A percentile compares a stretch with the other conserved stretches of the same genome.
Conservation (phyloP, 2,888 invertebrate genomes). For the Buathra laborator region DNA sequence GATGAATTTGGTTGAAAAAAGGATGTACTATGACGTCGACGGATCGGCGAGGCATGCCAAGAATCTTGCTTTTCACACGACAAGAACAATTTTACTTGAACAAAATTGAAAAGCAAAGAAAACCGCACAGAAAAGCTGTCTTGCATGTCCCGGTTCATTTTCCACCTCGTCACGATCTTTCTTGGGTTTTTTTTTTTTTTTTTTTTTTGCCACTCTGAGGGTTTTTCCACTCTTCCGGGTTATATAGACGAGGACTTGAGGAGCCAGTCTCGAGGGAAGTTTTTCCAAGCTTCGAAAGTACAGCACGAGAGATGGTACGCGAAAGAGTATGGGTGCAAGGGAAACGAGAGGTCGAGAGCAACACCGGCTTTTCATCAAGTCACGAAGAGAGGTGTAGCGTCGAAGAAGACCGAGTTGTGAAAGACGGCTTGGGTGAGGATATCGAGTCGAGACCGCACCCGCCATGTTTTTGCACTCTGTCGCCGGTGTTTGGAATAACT, state of each 20-base stretch:
- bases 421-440: conserved; percentile 58
- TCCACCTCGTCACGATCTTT: conserved; percentile 44
- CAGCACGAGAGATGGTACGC: conserved; percentile 42
- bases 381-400: conserved; percentile 43
- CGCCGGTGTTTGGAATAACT: conserved; percentile 33
- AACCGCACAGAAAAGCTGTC: conserved; percentile 41
- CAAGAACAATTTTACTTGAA: conserved; percentile 50
- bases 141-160: conserved; percentile 50
- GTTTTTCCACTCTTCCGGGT: conserved; percentile 36
- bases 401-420: conserved; percentile 51
- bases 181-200: conserved; percentile 19
- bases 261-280: conserved; percentile 62
- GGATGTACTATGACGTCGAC: neutral
- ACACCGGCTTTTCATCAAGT: conserved; percentile 67
- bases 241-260: conserved; percentile 30
- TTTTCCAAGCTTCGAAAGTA: conserved; percentile 58
- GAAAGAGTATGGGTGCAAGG: conserved; percentile 42
- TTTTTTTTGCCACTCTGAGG: conserved; percentile 24
- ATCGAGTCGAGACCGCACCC: conserved; percentile 63
- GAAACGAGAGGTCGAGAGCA: conserved; percentile 49
- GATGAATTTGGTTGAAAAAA: conserved; percentile 30
- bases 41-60: neutral
- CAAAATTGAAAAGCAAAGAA: conserved; percentile 19
- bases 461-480: conserved; percentile 66
- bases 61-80: conserved; percentile 49